A percentile compares a stretch with the other conserved stretches of the same genome.
Conservation (phyloP, 1,140 invertebrate species). For the Bombus confusus region DNA sequence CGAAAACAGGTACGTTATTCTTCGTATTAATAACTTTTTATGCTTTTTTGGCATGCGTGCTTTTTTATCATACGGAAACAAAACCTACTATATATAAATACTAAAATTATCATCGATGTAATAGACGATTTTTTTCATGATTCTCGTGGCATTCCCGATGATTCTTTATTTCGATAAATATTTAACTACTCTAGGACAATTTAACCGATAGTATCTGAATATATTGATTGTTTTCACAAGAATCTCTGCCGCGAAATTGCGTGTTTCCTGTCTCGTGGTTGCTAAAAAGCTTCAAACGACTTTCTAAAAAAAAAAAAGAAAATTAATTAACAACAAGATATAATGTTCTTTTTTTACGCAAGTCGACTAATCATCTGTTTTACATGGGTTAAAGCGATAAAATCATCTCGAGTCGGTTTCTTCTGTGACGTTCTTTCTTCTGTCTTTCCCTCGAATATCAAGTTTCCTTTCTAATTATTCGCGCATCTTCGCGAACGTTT, state of each 20-base stretch:
- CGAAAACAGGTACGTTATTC: no score
- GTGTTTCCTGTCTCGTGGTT: slow-evolving; percentile 35
- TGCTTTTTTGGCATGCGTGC: neutral
- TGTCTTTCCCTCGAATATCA: neutral
- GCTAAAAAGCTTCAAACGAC: slow-evolving; percentile 26
- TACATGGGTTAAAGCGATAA: neutral
- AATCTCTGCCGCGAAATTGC: slow-evolving; percentile 39
- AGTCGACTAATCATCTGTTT: neutral
- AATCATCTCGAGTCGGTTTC: no score
- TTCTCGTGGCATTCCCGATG: neutral
- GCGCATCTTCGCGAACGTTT: neutral
- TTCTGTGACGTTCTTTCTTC: neutral
- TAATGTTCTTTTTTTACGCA: neutral
- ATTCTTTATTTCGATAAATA: slow-evolving; percentile 47
- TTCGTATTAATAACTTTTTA: neutral
- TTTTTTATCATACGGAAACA: neutral
- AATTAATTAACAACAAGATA: slow-evolving; percentile 51
- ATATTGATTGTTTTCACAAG: slow-evolving; percentile 42
- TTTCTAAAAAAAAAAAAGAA: slow-evolving; percentile 39
- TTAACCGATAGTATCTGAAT: slow-evolving; percentile 47
- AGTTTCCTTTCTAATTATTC: slow-evolving; percentile 20
- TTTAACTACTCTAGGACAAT: slow-evolving; percentile 47
- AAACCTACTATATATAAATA: neutral
- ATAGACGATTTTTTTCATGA: slow-evolving; percentile 38
- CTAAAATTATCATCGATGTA: slow-evolving; percentile 18